Conservation (phyloP, 2,888 invertebrate genomes). For the Ptilodon capucinus region DNA sequence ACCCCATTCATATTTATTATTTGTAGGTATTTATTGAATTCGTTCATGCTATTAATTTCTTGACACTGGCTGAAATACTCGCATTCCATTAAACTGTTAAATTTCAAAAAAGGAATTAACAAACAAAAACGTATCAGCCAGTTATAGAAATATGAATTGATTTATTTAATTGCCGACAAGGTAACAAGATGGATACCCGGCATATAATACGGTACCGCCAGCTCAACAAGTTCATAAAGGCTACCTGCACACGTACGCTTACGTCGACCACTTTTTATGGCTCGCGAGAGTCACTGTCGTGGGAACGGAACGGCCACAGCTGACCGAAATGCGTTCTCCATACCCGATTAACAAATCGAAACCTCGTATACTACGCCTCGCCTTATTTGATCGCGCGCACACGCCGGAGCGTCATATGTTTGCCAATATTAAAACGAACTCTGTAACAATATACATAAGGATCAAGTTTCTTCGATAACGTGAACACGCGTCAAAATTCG, state of each 20-base stretch:
- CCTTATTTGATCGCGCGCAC: conserved; percentile 61
- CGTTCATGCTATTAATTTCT: too few relatives aligned
- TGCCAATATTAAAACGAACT: too few relatives aligned
- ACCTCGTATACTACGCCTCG: conserved; percentile 60
- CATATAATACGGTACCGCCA: conserved; percentile 61
- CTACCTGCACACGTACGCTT: conserved; percentile 77
- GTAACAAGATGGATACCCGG: conserved; percentile 38
- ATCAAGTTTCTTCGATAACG: too few relatives aligned
- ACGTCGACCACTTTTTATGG: conserved; percentile 78
- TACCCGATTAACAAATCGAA: conserved; percentile 81
- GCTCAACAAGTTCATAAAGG: conserved; percentile 66
- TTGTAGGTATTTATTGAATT: too few relatives aligned
- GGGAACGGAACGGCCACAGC: conserved; percentile 77
- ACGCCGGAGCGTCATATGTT: too few relatives aligned
- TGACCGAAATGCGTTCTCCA: conserved; percentile 82
- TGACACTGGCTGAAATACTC: too few relatives aligned
- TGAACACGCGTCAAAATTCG: too few relatives aligned
- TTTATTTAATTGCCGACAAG: conserved; percentile 54
- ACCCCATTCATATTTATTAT: too few relatives aligned
- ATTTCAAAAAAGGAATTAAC: conserved; percentile 7
- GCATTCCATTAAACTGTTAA: too few relatives aligned
- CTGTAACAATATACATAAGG: too few relatives aligned
- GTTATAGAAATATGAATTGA: conserved; percentile 32
- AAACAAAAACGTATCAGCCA: conserved; percentile 35
- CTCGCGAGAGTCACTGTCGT: conserved; percentile 76